Evolutionary conservation across 2,888 invertebrate genomes (phyloP).

Genomic region (Philhelius pedissequus): DNA sequence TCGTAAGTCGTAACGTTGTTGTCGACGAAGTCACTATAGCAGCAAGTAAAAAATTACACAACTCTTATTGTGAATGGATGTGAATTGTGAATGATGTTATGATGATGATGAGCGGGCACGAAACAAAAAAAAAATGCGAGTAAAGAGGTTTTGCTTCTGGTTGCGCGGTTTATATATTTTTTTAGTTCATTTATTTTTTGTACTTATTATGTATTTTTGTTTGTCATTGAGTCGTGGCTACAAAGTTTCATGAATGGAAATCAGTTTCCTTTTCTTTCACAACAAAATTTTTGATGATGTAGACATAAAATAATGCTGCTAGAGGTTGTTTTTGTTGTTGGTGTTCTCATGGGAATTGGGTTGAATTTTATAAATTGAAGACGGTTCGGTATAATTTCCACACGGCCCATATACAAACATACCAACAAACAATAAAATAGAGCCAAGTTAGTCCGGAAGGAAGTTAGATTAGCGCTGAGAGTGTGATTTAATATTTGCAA

Average conservation of each 20-base stretch:
- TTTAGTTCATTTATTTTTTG: slow-evolving; percentile 3
- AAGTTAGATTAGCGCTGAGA: slow-evolving; percentile 33
- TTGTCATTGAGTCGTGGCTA: slow-evolving; percentile 20
- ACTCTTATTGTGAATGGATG: slow-evolving; percentile 44
- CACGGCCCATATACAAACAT: too few relatives aligned
- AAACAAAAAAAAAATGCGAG: slow-evolving; percentile 45
- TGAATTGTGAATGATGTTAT: slow-evolving; percentile 26
- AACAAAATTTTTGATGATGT: slow-evolving; percentile 18
- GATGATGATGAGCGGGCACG: not conserved
- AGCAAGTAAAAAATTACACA: slow-evolving; percentile 6
- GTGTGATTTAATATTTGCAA: slow-evolving; percentile 4
- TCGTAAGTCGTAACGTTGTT: not conserved
- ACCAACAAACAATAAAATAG: not conserved
- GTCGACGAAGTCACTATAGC: not conserved
- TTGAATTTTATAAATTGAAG: slow-evolving; percentile 6
- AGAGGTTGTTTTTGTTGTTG: not conserved
- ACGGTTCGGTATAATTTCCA: not conserved
- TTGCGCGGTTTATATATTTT: not conserved
- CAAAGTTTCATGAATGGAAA: slow-evolving; percentile 63
- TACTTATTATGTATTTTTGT: not conserved
- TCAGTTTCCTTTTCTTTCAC: slow-evolving; percentile 52
- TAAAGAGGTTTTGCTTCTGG: slow-evolving; percentile 47
- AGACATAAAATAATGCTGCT: not conserved
- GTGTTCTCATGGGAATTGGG: slow-evolving; percentile 13
- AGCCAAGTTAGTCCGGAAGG: slow-evolving; percentile 32